Evolutionary conservation across 1,140 invertebrate species (phyloP).

Genomic region (Drosophila kepulauana): DNA sequence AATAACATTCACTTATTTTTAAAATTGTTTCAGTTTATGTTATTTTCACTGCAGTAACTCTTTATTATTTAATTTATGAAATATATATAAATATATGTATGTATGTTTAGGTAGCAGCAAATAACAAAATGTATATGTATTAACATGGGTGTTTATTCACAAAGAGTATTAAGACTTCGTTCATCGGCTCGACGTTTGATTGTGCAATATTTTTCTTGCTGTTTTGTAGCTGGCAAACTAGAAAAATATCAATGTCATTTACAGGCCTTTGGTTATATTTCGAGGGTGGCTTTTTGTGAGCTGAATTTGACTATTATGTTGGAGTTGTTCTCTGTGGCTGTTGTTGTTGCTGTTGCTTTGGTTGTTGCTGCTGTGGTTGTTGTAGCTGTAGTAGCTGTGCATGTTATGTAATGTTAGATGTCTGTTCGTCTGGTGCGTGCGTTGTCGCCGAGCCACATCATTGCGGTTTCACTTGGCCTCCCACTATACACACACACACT

Average conservation of each 20-base stretch:
- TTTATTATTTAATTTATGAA: no score
- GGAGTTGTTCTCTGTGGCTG: conserved; percentile 4
- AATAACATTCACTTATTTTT: no score
- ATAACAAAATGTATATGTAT: no score
- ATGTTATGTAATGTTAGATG: conserved; percentile 60
- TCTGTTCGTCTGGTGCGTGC: conserved; percentile 40
- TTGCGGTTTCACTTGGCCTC: conserved; percentile 60
- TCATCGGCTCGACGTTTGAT: no score
- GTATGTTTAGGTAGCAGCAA: no score
- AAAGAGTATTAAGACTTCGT: conserved; percentile 1
- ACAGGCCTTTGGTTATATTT: conserved; percentile 52
- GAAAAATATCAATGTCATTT: conserved; percentile 79
- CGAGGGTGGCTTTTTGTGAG: conserved; percentile 36
- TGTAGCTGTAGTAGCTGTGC: conserved; percentile 20
- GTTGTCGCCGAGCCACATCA: conserved; percentile 51
- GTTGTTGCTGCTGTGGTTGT: conserved; percentile 2
- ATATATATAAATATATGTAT: no score
- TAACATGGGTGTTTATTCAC: no score
- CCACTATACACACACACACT: conserved; percentile 12
- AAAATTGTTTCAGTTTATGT: no score
- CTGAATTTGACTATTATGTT: conserved; percentile 24
- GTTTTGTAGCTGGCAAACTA: conserved; percentile 33
- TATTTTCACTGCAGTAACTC: no score
- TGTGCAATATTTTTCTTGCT: neutral
- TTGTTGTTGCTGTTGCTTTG: conserved; percentile 16